These are phyloP conservation scores for Cassiopea andromeda DNA, from an alignment of 30 jellyfish, hydroid and myxozoan species.

Conservation along the genomic window DNA sequence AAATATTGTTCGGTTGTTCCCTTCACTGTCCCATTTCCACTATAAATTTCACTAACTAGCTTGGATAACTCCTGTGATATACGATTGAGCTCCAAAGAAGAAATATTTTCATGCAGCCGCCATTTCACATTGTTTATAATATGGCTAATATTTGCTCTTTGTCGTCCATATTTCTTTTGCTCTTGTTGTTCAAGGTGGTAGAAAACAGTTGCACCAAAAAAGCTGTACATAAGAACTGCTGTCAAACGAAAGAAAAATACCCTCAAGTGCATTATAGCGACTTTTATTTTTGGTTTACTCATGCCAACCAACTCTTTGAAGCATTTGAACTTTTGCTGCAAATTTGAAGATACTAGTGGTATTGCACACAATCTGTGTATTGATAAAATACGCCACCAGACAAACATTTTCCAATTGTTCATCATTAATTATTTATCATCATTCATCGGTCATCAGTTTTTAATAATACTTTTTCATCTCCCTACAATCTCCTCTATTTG, in stretches of 20 bases:
- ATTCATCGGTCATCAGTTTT: not conserved
- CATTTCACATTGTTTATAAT: not conserved
- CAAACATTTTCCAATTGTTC: not conserved
- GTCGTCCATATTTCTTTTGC: not conserved
- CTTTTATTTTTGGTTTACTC: not conserved
- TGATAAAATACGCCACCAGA: not conserved
- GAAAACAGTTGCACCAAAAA: constrained; percentile 10
- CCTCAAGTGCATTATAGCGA: not conserved
- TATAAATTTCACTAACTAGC: not conserved
- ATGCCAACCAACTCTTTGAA: not conserved
- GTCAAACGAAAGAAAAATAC: not conserved
- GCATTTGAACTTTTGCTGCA: not conserved
- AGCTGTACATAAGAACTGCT: not conserved
- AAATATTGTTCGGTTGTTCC: not conserved
- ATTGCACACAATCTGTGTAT: not conserved
- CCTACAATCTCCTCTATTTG: not conserved
- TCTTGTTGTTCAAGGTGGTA: not conserved
- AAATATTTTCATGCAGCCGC: not conserved
- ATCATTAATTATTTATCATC: too few relatives aligned
- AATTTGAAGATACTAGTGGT: not conserved
- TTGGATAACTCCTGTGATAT: not conserved
- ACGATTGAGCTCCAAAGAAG: not conserved
- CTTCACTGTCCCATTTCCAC: not conserved
- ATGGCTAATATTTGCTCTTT: not conserved
- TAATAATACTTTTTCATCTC: not conserved